phyloP scores from a whole-genome alignment of 2,888 invertebrate genomes.

The Elysia crispata region DNA sequence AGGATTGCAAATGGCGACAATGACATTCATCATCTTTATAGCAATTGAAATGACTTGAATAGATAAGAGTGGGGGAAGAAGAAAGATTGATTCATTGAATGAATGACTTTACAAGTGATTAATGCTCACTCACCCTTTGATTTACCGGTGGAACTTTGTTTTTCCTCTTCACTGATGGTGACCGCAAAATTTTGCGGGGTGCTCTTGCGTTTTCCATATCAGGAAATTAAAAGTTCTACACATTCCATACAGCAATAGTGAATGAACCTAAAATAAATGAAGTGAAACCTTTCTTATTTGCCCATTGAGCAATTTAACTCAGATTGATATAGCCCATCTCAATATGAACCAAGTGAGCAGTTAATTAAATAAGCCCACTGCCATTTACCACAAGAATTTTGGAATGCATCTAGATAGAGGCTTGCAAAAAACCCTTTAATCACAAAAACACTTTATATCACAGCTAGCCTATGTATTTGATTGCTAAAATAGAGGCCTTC shows the following conservation, averaged over 20 bases:
- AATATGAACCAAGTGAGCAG: too few relatives aligned
- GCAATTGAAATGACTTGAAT: neutral
- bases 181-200: slow-evolving; percentile 66
- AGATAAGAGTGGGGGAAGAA: neutral
- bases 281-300: neutral
- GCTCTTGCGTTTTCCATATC: slow-evolving; percentile 54
- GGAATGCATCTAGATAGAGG: too few relatives aligned
- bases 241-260: neutral
- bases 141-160: slow-evolving; percentile 66
- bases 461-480: too few relatives aligned
- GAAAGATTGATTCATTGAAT: neutral
- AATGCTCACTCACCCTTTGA: slow-evolving; percentile 63
- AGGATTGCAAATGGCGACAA: neutral
- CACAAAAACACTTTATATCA: too few relatives aligned
- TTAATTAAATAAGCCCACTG: too few relatives aligned
- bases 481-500: too few relatives aligned
- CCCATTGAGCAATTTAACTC: neutral
- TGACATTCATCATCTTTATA: neutral
- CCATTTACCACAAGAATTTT: too few relatives aligned
- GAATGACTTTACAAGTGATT: neutral
- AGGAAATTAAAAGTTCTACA: neutral
- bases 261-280: neutral
- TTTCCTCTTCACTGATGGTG: slow-evolving; percentile 69
- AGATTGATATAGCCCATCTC: neutral
- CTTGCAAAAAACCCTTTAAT: too few relatives aligned